Conservation (phyloP, 2,113 vertebrate genomes). For the Agapornis roseicollis region DNA sequence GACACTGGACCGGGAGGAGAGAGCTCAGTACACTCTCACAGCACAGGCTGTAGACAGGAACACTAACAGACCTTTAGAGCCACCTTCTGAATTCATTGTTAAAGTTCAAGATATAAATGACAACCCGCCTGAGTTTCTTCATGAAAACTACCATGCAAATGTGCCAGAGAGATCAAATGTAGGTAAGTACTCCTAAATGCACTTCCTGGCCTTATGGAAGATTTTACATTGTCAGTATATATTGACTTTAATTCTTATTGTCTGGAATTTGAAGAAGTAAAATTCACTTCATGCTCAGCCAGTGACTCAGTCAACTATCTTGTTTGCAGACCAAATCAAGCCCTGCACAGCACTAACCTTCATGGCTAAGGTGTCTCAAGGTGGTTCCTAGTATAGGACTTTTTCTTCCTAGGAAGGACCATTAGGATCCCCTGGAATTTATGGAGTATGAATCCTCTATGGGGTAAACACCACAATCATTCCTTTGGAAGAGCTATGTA, state of each 20-base stretch:
- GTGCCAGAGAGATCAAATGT: constrained; percentile 98
- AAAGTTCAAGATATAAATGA: constrained; percentile 99
- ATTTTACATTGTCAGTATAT: not conserved
- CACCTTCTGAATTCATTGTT: constrained; percentile 96
- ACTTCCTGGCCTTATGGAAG: not conserved
- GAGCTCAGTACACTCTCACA: constrained; percentile 95
- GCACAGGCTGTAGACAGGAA: constrained; percentile 93
- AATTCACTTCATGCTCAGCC: not conserved
- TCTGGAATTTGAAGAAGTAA: not conserved
- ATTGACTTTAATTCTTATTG: not conserved
- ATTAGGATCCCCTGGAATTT: not conserved
- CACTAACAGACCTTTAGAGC: constrained; percentile 93
- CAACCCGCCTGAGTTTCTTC: constrained; percentile 94
- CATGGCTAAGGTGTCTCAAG: not conserved
- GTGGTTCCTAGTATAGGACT: not conserved
- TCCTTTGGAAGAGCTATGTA: not conserved
- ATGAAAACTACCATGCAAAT: constrained; percentile 92
- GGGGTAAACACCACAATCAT: not conserved
- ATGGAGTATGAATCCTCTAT: not conserved
- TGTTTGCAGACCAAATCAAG: not conserved
- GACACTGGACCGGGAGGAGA: constrained; percentile 94
- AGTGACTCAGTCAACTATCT: not conserved
- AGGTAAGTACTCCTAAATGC: constrained; percentile 78
- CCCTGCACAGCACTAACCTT: not conserved
- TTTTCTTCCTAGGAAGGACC: not conserved